Evolutionary conservation across 2,113 vertebrate genomes (phyloP), one percentile per base, ranked within the genome.

Genomic region (Monopterus albus): DNA sequence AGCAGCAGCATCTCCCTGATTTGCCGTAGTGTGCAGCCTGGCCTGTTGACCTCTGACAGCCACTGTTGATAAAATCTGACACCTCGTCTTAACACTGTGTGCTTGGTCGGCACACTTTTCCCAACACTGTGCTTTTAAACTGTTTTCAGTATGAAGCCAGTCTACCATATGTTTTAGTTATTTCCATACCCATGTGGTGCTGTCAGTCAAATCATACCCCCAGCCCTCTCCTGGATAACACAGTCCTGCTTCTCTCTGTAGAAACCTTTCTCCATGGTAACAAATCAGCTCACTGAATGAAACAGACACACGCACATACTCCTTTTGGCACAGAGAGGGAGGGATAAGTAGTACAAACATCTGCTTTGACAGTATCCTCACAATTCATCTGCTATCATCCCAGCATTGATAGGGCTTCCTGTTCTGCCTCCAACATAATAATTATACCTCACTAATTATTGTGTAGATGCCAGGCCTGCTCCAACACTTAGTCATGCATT

Each of bases 401-500:
- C 23, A 0, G 26, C 49, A 72, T 84, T 73, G 80, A 78, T 78
- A 13, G 58, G 4, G 33, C 81, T 90, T 85, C 87, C 83, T 86
- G 81, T 70, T 72, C 82, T 65, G 63, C 75, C 82, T 79, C 80
- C 66, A 62, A 56, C 80, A 84, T 89, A 77, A 86, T 79, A 79
- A 89, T 88, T 87, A 86, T 72, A 79, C 57, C 8, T 13, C 73
- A 64, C 79, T 86, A 84, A 86, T 81, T 76, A 83, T 57, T 55
- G 45, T 5, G 39, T 75, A 70, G 75, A 62, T 62, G 61, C 53
- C 85, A 76, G 79, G 65, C 81, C 63, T 14, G 46, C 81, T 75
- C 75, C 69, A 55, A 78, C 75, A 81, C 85, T 89, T 82, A 68
- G 87, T 83, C 76, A 69, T 77, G 57, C 86, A 85, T 84, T 89